These are phyloP conservation scores for Rissa tridactyla DNA, from an alignment of 2,113 vertebrate species.

Conservation along the genomic window DNA sequence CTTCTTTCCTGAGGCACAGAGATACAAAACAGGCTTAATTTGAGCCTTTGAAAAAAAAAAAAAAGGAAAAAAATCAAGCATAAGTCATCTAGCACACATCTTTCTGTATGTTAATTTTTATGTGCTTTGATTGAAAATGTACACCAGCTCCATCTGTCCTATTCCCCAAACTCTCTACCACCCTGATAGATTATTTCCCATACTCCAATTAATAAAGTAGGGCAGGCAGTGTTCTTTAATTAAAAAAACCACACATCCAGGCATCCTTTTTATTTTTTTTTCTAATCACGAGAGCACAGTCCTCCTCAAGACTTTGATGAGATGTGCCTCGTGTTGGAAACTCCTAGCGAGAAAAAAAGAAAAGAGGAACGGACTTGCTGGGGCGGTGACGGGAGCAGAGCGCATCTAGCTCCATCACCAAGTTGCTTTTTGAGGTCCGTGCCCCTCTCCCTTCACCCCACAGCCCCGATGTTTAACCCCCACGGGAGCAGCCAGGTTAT, in stretches of 20 bases:
- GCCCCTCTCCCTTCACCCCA: neutral
- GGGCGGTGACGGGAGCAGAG: neutral
- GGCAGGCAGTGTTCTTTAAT: constrained; percentile 61
- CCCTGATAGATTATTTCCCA: constrained; percentile 51
- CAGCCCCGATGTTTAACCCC: neutral
- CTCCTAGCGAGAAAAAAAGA: neutral
- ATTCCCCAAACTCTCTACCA: constrained; percentile 48
- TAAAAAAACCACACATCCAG: constrained; percentile 15
- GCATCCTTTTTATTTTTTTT: neutral
- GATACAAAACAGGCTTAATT: constrained; percentile 37
- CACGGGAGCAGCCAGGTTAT: rapidly evolving
- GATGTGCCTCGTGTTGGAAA: neutral
- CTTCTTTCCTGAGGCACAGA: constrained; percentile 3
- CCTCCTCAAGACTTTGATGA: constrained; percentile 17
- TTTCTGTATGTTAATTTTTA: constrained; percentile 51
- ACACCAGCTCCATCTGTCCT: constrained; percentile 50
- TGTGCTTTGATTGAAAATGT: constrained; percentile 57
- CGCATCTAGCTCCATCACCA: neutral
- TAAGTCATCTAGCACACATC: neutral
- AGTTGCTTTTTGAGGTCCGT: neutral
- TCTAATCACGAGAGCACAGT: constrained; percentile 8
- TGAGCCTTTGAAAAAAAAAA: neutral
- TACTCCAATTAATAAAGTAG: constrained; percentile 64
- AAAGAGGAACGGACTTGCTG: neutral
- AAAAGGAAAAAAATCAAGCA: neutral